Conservation (phyloP, 2,888 invertebrate species). For the Philonicus albiceps region DNA sequence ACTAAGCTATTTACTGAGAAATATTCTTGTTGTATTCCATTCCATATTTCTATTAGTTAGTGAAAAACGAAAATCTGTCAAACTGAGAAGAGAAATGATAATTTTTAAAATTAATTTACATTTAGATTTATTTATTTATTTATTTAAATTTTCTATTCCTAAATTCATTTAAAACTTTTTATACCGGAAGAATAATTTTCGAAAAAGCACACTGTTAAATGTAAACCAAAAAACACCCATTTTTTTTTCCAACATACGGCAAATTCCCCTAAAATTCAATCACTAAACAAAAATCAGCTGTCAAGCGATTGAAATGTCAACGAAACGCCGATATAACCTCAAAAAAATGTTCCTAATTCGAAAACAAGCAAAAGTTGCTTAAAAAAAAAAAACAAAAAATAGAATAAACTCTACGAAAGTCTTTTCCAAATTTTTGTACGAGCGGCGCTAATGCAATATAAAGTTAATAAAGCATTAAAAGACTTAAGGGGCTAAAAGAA, state of each 20-base stretch:
- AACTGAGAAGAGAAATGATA: too few relatives aligned
- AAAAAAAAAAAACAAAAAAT: not conserved
- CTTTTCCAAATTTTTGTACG: not conserved
- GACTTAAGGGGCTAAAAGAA: not conserved
- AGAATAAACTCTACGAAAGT: too few relatives aligned
- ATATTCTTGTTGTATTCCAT: too few relatives aligned
- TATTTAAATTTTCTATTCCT: too few relatives aligned
- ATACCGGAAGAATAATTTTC: not conserved
- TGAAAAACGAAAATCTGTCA: too few relatives aligned
- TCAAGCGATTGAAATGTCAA: not conserved
- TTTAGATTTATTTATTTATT: too few relatives aligned
- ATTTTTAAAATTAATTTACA: too few relatives aligned
- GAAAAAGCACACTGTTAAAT: not conserved
- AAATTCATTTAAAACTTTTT: not conserved
- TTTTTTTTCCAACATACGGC: not conserved
- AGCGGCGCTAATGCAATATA: not conserved
- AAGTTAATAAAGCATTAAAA: not conserved
- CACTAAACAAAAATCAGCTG: slow-evolving; percentile 4
- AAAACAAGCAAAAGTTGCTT: not conserved
- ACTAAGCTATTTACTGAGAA: too few relatives aligned
- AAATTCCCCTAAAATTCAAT: not conserved
- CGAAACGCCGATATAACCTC: slow-evolving; percentile 40
- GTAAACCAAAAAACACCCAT: too few relatives aligned
- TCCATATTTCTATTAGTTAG: too few relatives aligned
- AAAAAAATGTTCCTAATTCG: slow-evolving; percentile 33